A percentile compares a stretch with the other conserved stretches of the same genome.
Conservation (phyloP, 2,113 vertebrate genomes). For the Periophthalmus modestus region DNA sequence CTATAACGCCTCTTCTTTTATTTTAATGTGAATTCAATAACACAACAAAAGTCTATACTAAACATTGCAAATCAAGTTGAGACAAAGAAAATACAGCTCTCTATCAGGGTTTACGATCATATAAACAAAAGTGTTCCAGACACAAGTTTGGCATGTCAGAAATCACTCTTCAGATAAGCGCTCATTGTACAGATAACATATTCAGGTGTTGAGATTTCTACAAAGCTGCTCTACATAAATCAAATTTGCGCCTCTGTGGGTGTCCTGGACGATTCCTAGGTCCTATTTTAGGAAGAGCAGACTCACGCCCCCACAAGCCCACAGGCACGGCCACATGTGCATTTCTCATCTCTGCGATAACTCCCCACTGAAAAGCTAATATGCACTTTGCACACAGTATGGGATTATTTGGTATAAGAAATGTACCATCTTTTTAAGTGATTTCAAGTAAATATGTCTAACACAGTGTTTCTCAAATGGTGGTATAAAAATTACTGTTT, state of each 20-base stretch:
- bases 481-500: not conserved
- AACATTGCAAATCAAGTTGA: slow-evolving; percentile 31
- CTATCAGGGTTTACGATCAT: slow-evolving; percentile 44
- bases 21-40: not conserved
- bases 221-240: slow-evolving; percentile 34
- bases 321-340: slow-evolving; percentile 27
- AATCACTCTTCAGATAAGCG: slow-evolving; percentile 26
- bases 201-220: slow-evolving; percentile 18
- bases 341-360: slow-evolving; percentile 8
- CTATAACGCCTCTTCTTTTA: no score
- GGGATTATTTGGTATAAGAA: not conserved
- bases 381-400: not conserved
- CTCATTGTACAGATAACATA: slow-evolving; percentile 26
- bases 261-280: slow-evolving; percentile 32
- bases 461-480: not conserved
- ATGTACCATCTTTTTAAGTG: not conserved
- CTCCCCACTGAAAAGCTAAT: not conserved
- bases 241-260: slow-evolving; percentile 50
- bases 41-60: slow-evolving; percentile 33
- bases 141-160: slow-evolving; percentile 27
- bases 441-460: not conserved
- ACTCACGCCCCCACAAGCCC: slow-evolving; percentile 8
- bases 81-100: slow-evolving; percentile 27
- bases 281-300: slow-evolving; percentile 26
- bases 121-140: slow-evolving; percentile 39